Conservation (phyloP, 2,113 vertebrate genomes). For the Rhinichthys klamathensis region DNA sequence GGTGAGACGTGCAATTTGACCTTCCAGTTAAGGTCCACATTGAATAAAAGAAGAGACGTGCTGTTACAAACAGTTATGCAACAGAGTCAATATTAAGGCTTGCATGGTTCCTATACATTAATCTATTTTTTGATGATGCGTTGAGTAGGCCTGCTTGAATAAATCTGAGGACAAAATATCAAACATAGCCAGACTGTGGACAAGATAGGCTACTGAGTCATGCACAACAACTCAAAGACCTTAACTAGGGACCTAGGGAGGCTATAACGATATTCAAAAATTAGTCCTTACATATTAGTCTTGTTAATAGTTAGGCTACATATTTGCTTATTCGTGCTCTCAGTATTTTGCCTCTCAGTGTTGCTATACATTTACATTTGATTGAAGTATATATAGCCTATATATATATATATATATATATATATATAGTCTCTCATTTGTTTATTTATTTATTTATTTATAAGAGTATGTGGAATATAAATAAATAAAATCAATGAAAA, state of each 20-base stretch:
- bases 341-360: not conserved
- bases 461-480: not conserved
- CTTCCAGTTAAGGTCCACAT: not conserved
- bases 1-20: not conserved
- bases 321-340: not conserved
- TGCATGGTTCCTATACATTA: not conserved
- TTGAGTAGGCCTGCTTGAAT: not conserved
- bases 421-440: no score
- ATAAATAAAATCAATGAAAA: not conserved
- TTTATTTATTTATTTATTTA: not conserved
- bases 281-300: not conserved
- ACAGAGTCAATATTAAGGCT: not conserved
- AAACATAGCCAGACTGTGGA: not conserved
- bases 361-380: no score
- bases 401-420: no score
- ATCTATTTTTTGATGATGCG: not conserved
- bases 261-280: not conserved
- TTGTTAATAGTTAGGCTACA: not conserved
- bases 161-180: not conserved
- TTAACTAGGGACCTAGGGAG: no score
- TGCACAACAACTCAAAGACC: not conserved
- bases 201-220: not conserved
- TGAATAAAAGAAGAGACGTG: not conserved
- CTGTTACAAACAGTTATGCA: not conserved
- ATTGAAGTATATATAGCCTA: no score